phyloP scores from a whole-genome alignment of 2,797 vertebrate species.

The Thalassophryne amazonica region DNA sequence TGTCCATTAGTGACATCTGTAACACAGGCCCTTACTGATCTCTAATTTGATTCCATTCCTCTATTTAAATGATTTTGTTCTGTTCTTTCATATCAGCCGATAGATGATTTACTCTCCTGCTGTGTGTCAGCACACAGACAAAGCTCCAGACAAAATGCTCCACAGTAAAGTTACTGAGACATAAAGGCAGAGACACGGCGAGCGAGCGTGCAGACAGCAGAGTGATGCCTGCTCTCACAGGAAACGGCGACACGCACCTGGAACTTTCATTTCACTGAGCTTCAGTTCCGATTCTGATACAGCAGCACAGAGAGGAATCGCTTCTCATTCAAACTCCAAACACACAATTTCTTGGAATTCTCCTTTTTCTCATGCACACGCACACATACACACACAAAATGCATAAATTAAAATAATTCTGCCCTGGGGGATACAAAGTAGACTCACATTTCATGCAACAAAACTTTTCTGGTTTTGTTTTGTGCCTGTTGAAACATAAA shows the following conservation, averaged over 20 bases:
- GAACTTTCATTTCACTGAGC: slow-evolving; percentile 34
- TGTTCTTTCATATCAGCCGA: not conserved
- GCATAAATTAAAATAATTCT: slow-evolving; percentile 33
- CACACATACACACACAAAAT: slow-evolving; percentile 7
- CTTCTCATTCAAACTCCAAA: slow-evolving; percentile 24
- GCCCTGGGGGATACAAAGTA: slow-evolving; percentile 16
- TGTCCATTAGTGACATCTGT: too few species aligned
- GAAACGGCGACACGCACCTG: slow-evolving; percentile 31
- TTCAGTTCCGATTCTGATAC: not conserved
- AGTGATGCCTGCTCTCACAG: slow-evolving; percentile 26
- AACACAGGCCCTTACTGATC: not conserved
- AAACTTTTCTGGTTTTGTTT: slow-evolving; percentile 34
- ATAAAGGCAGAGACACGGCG: not conserved
- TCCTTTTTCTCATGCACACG: not conserved
- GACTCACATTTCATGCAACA: slow-evolving; percentile 32
- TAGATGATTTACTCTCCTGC: slow-evolving; percentile 14
- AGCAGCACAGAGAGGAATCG: not conserved
- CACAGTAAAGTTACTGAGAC: slow-evolving; percentile 16
- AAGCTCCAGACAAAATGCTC: slow-evolving; percentile 26
- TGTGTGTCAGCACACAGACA: slow-evolving; percentile 8
- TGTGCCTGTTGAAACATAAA: slow-evolving; percentile 43
- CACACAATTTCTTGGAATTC: not conserved
- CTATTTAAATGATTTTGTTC: not conserved
- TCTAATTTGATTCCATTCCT: not conserved
- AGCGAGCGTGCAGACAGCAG: slow-evolving; percentile 5